Base-by-base conservation (phyloP, 2,113 vertebrate genomes). In the Clupea harengus region DNA sequence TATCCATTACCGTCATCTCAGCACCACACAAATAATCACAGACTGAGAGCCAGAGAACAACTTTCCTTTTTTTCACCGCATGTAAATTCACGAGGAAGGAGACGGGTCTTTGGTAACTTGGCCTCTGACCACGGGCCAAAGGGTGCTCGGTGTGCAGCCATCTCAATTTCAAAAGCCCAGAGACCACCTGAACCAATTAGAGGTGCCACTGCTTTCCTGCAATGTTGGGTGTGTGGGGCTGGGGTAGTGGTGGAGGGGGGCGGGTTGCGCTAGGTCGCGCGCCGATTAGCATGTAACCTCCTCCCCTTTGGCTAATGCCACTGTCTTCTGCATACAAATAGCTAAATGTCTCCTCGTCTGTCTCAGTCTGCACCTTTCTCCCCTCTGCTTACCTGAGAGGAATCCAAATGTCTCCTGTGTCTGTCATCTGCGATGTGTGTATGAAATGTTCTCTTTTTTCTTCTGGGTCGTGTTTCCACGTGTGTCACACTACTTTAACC, bases 261-360 rank as follows among this genome's bases (percentile, higher is more conserved):
- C 25, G 64, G 28, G 64, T 3, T 25, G 64, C 4, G 64, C 84
- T 72, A 90, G 92, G 91, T 90, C 90, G 86, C 93, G 89, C 92
- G 92, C 54, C 80, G 87, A 95, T 96, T 95, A 94, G 94, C 94
- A 95, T 96, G 94, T 94, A 94, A 95, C 94, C 95, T 88, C 92
- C 82, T 88, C 92, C 92, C 92, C 89, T 91, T 91, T 90, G 91
- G 92, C 90, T 94, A 94, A 95, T 94, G 92, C 89, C 88, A 88
- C 83, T 83, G 90, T 83, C 91, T 89, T 92, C 92, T 93, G 95
- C 94, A 96, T 96, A 94, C 95, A 94, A 94, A 96, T 96, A 89
- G 91, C 89, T 85, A 84, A 92, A 95, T 95, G 94, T 95, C 92
- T 91, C 89, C 89, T 83, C 75, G 90, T 83, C 90, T 90, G 92